phyloP scores from a whole-genome alignment of 2,888 invertebrate species.

The Xylophagus ater region DNA sequence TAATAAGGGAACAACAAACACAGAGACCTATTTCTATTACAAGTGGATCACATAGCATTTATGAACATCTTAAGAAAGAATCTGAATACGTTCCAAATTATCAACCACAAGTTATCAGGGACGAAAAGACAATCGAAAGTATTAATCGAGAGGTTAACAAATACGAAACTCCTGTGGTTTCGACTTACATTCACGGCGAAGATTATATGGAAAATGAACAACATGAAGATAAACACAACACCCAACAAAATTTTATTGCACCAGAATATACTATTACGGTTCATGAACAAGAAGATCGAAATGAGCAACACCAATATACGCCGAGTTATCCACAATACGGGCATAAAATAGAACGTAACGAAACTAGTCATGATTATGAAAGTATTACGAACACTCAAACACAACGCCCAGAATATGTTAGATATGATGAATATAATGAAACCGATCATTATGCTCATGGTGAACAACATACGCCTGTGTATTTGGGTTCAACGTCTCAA shows the following conservation, averaged over 20 bases:
- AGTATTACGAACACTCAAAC: too few species aligned
- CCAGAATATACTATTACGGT: constrained; percentile 11
- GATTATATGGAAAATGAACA: neutral
- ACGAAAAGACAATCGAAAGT: constrained; percentile 15
- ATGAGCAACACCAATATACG: neutral
- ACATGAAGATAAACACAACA: constrained; percentile 1
- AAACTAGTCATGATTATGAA: too few species aligned
- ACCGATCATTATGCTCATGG: neutral
- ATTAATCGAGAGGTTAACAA: constrained; percentile 10
- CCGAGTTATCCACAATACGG: constrained; percentile 10
- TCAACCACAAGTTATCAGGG: constrained; percentile 28
- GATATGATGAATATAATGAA: too few species aligned
- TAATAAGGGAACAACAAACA: neutral
- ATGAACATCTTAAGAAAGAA: constrained; percentile 26
- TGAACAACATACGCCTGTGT: constrained; percentile 2
- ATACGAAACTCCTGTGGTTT: neutral
- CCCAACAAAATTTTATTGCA: constrained; percentile 2
- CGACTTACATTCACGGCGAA: constrained; percentile 1
- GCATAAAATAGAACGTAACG: constrained; percentile 1
- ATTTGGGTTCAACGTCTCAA: constrained; percentile 2
- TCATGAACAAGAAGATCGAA: constrained; percentile 7
- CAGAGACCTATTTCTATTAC: too few species aligned
- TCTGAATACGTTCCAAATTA: constrained; percentile 31
- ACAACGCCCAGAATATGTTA: too few species aligned
- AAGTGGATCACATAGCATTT: constrained; percentile 23